Conservation (phyloP, 2,113 vertebrate species). For the Anoplopoma fimbria region DNA sequence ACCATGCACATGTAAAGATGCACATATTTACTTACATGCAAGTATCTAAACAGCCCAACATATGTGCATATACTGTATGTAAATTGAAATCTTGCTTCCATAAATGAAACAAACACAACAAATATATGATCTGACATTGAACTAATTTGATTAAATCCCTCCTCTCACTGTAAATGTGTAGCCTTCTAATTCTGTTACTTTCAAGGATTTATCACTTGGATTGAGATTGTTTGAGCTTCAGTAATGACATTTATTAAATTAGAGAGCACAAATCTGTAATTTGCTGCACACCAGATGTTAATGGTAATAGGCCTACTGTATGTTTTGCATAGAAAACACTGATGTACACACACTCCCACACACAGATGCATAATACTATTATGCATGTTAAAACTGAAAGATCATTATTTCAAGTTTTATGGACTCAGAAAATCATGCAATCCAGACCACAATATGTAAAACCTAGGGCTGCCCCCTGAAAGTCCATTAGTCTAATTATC, state of each 20-base stretch:
- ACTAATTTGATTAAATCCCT: background rate
- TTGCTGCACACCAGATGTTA: background rate
- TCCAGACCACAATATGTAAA: background rate
- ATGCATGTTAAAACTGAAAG: background rate
- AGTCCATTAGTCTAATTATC: background rate
- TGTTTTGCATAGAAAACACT: background rate
- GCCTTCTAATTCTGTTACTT: background rate
- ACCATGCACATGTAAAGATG: background rate
- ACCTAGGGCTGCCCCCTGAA: background rate
- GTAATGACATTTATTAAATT: constrained; percentile 6
- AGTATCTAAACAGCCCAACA: background rate
- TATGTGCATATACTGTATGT: background rate
- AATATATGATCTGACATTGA: background rate
- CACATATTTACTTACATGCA: background rate
- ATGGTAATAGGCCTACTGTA: background rate
- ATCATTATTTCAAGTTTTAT: background rate
- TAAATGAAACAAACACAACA: background rate
- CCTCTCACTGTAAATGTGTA: background rate
- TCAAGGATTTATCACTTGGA: background rate
- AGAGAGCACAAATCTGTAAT: background rate
- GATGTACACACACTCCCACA: background rate
- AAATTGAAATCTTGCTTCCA: background rate
- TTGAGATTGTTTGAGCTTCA: constrained; percentile 18
- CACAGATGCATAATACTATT: background rate
- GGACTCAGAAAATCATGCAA: background rate